Evolutionary conservation across 2,113 vertebrate genomes (phyloP), one percentile per base, ranked within the genome.

Genomic region (Cacatua alba): DNA sequence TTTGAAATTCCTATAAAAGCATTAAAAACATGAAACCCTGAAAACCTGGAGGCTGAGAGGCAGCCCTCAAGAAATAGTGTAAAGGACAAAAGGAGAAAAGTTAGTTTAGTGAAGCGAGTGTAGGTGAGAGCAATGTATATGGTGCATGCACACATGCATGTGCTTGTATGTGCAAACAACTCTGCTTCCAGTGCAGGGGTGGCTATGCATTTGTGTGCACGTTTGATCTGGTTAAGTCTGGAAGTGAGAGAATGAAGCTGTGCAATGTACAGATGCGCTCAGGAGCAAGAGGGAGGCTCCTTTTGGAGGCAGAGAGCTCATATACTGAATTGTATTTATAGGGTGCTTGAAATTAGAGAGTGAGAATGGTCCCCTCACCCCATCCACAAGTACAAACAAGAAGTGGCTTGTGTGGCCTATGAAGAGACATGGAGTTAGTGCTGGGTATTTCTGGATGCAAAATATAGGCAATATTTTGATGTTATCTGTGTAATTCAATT

Each of bases 181-280:
- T 9, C 5, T 24, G 41, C 26, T 37, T 13, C 12, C 5, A 8
- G 1, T 14, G 7, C 10, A 6, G 18, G 48, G 9, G 33, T 7
- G 15, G 15, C 39, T 7, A 0, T 13, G 35, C 13, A 4, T 12
- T 39, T 37, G 17, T 5, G 3, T 4, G 18, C 24, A 5, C 14
- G 0, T 6, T 43, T 37, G 5, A 3, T 24, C 18, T 8, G n/a
- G 26, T 19, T 14, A 13, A 28, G 24, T 5, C 28, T 75, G 62
- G 31, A 53, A 82, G 24, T 10, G 28, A 20, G 14, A 62, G 17
- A 24, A 14, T 19, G 25, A 11, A 44, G 35, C 31, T 87, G 28
- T 2, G 2, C 4, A 29, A 26, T 6, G 53, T 20, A 6, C 17
- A 28, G 17, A 10, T 41, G 29, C 20, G 31, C 51, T 65, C 25